Percentiles rank a stretch among this genome's conserved stretches.
Conservation (phyloP, 1,140 invertebrate species). For the Aphaenogaster rudis region DNA sequence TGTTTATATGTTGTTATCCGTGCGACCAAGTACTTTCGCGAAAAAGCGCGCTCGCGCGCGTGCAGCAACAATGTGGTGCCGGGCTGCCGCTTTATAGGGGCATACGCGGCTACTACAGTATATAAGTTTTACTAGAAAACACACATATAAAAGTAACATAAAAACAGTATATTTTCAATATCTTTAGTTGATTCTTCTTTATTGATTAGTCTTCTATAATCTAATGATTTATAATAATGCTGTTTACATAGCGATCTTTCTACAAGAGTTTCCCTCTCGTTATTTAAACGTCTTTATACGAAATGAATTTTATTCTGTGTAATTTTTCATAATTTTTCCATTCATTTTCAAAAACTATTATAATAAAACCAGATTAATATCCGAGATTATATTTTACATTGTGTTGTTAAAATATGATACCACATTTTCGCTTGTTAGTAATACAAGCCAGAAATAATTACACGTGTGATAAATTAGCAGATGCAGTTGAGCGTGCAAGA, state of each 20-base stretch:
- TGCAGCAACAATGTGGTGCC: too few species aligned
- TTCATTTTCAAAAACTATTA: neutral
- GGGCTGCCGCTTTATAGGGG: too few species aligned
- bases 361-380: neutral
- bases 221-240: neutral
- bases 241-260: neutral
- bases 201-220: neutral
- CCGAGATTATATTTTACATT: neutral
- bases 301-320: neutral
- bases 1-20: too few species aligned
- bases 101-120: neutral
- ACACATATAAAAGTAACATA: neutral
- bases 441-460: conserved; percentile 12
- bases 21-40: too few species aligned
- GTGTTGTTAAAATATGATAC: neutral
- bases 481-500: conserved; percentile 2
- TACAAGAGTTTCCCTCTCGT: neutral
- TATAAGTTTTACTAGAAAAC: neutral
- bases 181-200: neutral
- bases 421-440: neutral
- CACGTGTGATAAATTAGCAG: neutral
- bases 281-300: neutral
- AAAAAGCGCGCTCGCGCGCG: too few species aligned
- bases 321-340: neutral
- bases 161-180: neutral